Base-by-base conservation (phyloP, 2,888 invertebrate genomes). In the Synergus itoensis region DNA sequence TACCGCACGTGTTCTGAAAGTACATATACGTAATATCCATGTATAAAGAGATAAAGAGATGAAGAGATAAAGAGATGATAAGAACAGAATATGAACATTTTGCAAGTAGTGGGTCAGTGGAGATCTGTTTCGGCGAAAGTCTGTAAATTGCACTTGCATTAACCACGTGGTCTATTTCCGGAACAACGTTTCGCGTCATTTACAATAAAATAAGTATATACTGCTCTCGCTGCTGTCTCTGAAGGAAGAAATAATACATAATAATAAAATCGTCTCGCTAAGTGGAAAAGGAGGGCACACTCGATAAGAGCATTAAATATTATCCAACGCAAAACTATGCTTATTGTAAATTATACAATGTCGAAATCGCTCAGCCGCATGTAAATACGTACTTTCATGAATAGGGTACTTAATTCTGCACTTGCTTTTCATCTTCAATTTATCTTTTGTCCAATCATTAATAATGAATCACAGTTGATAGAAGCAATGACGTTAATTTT, bases 51-150 rank as follows among this genome's bases (percentile, higher is more conserved):
- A 28, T 28, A 28, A 28, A 28, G 28, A n/a, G n/a, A n/a, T n/a
- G n/a, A n/a, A n/a, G n/a, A n/a, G n/a, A n/a, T n/a, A n/a, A n/a
- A n/a, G n/a, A n/a, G n/a, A n/a, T n/a, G n/a, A n/a, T n/a, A n/a
- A n/a, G 18, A 41, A 65, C 48, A 16, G 4, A 16, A 48, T 48
- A 0, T 45, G 45, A 14, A 2, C 14, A 45, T 5, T 45, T 45
- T 14, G 9, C 16, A 48, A 48, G 82, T 80, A 88, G 87, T 88
- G 87, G 87, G 88, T 89, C 87, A 88, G 87, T 87, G 85, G 86
- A 82, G 84, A 87, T 86, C 82, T 85, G 86, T 88, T 88, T 88
- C 84, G 88, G 88, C 87, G 88, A 88, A 88, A 89, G 88, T 89
- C 83, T 76, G 80, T 79, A 65, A 80, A 81, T 75, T 28, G 82